Evolutionary conservation across 2,797 vertebrate genomes (phyloP), one percentile per base, ranked within the genome.

Genomic region (Bufotes viridis): DNA sequence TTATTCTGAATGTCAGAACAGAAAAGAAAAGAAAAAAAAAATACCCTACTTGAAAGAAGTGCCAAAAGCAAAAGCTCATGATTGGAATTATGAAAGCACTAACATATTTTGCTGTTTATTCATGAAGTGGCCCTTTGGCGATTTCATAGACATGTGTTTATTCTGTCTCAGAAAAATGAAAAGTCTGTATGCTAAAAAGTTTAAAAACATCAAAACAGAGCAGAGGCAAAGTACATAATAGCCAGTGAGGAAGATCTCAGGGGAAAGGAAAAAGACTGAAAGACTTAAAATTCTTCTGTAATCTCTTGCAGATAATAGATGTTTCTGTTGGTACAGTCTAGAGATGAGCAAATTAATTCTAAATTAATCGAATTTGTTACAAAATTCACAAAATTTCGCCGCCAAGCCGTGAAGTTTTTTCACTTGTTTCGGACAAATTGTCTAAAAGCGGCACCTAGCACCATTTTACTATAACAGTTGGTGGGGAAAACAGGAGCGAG

Each of bases 41-140:
- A 60, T 22, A 79, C 29, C 9, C 78, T 79, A 60, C 55, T 60
- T 26, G 78, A 79, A 79, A 79, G 7, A 34, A 26, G 55, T 60
- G 78, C 78, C 78, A 79, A 79, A 34, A 79, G 78, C 78, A 20
- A 79, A 79, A 79, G 2, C 29, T 60, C 55, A 60, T 79, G 78
- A 79, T 79, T 79, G 78, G 55, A 34, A 60, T 70, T 34, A 34
- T 60, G 55, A 60, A 79, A 60, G 60, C 57, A 60, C 55, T 60
- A 60, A 81, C 60, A 65, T 65, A 81, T 81, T 81, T 81, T 81
- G 61, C 80, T 65, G 34, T 65, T 81, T 81, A 65, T 81, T 81
- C 60, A 81, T 61, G 57, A 81, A 81, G 60, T 81, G 13, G 18
- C 60, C 80, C 58, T 49, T 81, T 42, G 80, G 58, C 42, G 49